phyloP scores from a whole-genome alignment of 2,888 invertebrate genomes.

The Noctua janthe region DNA sequence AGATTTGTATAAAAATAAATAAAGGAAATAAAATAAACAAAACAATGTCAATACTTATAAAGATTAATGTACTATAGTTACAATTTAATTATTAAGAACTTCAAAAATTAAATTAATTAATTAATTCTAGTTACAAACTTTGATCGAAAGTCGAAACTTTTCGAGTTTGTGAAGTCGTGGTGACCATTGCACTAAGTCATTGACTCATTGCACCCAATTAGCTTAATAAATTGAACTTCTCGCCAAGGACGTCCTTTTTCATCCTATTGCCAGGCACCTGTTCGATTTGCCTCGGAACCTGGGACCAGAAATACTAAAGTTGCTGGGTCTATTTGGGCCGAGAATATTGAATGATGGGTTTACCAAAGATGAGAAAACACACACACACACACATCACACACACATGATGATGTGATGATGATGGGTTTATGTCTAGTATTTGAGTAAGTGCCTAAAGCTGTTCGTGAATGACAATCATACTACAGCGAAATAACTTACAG shows the following conservation, averaged over 20 bases:
- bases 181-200: background rate
- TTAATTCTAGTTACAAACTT: too few relatives aligned
- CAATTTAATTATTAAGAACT: too few relatives aligned
- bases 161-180: background rate
- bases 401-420: too few relatives aligned
- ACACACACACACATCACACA: background rate
- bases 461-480: background rate
- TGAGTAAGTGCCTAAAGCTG: background rate
- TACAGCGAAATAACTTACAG: background rate
- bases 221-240: background rate
- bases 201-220: background rate
- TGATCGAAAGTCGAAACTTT: background rate
- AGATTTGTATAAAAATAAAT: too few relatives aligned
- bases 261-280: background rate
- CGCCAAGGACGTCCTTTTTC: background rate
- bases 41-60: too few relatives aligned
- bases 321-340: background rate
- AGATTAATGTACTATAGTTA: too few relatives aligned
- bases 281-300: background rate
- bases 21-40: too few relatives aligned
- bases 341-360: background rate
- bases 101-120: too few relatives aligned
- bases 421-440: background rate
- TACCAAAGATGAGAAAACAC: background rate
- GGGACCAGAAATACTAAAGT: background rate